Base-by-base conservation (phyloP, 2,888 invertebrate species). In the Keiferia lycopersicella region DNA sequence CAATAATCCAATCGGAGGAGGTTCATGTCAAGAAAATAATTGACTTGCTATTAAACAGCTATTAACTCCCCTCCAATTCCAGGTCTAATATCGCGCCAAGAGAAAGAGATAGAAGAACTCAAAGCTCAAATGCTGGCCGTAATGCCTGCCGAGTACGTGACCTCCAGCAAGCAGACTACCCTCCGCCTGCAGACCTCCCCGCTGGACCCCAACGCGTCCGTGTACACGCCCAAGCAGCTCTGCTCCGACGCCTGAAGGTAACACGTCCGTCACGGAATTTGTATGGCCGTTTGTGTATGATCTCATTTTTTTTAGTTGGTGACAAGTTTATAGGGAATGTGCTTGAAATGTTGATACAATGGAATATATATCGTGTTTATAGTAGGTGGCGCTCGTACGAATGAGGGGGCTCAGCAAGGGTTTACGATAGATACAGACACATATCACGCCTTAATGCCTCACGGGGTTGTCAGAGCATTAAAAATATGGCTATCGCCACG, bases 81-180 rank as follows among this genome's bases (percentile, higher is more conserved):
- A 98, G 98, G 93, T 89, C 84, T 95, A 77, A 95, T 97, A 83
- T 93, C 95, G 75, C 94, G 94, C 71, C 97, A 97, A 89, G 98
- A 98, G 76, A 96, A 96, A 79, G 98, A 98, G 89, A 95, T 98
- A 73, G 96, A 96, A 74, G 97, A 97, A 82, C 93, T 98, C 73
- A 98, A 98, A 83, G 98, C 98, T 68, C 98, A 98, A 91, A 95
- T 98, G 82, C 91, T 98, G 87, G 98, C 98, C 30, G 96, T 98
- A 69, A 96, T 98, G 96, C 96, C 97, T 61, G 92, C 94, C 70
- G 96, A 96, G 69, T 81, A 76, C 69, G 76, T 84, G 61, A 67
- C 80, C 20, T 76, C 81, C 0, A 70, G 69, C 11, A 68, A 75
- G 45, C 70, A 70, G 16, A 64, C 86, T 62, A 84, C 83, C 69